phyloP scores from a whole-genome alignment of 2,113 vertebrate genomes.

The Peucedramus taeniatus region DNA sequence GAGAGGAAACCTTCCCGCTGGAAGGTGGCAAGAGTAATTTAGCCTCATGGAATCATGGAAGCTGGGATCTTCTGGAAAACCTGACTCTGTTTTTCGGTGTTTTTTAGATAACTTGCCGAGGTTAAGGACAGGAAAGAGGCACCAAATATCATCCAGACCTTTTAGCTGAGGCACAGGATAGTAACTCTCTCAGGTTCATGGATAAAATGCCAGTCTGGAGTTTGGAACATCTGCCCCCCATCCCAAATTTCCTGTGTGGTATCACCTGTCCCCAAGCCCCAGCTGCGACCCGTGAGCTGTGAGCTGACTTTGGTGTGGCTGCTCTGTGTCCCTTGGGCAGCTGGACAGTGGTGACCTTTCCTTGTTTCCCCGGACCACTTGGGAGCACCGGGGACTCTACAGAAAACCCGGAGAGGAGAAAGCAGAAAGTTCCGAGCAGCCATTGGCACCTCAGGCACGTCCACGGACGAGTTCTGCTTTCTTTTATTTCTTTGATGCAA shows the following conservation, averaged over 20 bases:
- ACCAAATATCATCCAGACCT: fast-evolving
- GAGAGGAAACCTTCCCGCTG: neutral
- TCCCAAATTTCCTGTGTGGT: neutral
- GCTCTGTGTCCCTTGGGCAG: neutral
- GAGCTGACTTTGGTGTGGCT: neutral
- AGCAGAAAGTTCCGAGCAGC: neutral
- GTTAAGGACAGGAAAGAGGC: neutral
- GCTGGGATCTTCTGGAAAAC: neutral
- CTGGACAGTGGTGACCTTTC: fast-evolving
- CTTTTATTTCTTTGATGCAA: neutral
- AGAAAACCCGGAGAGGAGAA: neutral
- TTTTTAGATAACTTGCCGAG: neutral
- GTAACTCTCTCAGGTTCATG: neutral
- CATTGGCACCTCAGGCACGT: fast-evolving
- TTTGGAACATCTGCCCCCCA: neutral
- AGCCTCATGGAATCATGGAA: neutral
- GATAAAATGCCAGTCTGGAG: neutral
- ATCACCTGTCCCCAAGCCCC: neutral
- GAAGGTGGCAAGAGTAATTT: neutral
- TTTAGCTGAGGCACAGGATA: neutral
- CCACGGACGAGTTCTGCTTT: fast-evolving
- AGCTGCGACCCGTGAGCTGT: neutral
- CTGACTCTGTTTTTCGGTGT: neutral
- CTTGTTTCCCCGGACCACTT: neutral
- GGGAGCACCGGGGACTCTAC: fast-evolving